Percentiles rank a stretch among this genome's conserved stretches.
Conservation (phyloP, 2,113 vertebrate genomes). For the Camelus dromedarius region DNA sequence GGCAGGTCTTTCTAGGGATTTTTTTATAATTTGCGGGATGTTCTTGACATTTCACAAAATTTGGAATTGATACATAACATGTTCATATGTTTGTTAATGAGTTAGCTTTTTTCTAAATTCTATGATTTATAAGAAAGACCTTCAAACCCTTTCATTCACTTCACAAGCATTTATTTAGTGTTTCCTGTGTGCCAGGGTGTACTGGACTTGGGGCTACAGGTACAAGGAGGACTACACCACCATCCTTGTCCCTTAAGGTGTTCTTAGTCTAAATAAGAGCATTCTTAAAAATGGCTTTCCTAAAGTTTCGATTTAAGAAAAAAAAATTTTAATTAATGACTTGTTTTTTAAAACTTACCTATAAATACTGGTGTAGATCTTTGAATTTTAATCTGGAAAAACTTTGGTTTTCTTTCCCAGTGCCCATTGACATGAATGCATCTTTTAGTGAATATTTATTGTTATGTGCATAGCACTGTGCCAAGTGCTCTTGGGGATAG, state of each 20-base stretch:
- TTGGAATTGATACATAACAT: background rate
- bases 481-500: background rate
- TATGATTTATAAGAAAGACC: background rate
- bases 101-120: constrained; percentile 39
- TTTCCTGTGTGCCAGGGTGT: background rate
- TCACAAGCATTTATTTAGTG: background rate
- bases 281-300: constrained; percentile 26
- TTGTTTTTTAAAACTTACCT: background rate
- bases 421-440: background rate
- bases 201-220: background rate
- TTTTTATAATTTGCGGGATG: constrained; percentile 22
- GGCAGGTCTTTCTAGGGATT: background rate
- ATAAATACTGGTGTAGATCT: background rate
- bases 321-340: background rate
- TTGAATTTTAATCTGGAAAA: constrained; percentile 46
- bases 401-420: background rate
- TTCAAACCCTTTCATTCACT: background rate
- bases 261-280: background rate
- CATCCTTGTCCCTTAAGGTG: background rate
- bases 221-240: background rate
- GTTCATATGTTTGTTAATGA: constrained; percentile 39
- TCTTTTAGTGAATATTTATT: background rate
- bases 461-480: background rate
- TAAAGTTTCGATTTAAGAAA: background rate
- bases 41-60: constrained; percentile 22